phyloP scores from a whole-genome alignment of 2,113 vertebrate genomes.

The Lepisosteus osseus region DNA sequence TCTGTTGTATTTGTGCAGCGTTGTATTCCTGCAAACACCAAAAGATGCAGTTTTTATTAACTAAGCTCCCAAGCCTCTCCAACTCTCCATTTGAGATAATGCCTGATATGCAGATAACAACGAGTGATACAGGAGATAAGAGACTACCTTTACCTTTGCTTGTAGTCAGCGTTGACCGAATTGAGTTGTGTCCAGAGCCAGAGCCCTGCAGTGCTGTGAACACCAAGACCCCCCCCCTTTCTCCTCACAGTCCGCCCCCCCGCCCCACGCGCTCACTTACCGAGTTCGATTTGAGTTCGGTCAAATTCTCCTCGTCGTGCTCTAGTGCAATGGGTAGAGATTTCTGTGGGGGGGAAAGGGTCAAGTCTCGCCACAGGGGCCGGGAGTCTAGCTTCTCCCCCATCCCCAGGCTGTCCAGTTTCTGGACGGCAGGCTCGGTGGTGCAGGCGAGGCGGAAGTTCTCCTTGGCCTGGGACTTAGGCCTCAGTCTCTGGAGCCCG shows the following conservation, averaged over 20 bases:
- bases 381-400: conserved; percentile 85
- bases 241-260: neutral
- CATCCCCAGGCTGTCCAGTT: conserved; percentile 91
- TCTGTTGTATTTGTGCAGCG: no score
- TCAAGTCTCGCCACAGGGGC: conserved; percentile 91
- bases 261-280: conserved; percentile 62
- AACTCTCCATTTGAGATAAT: no score
- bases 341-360: conserved; percentile 89
- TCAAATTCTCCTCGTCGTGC: conserved; percentile 81
- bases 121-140: no score
- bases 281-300: conserved; percentile 85
- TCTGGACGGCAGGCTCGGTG: conserved; percentile 87
- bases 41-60: no score
- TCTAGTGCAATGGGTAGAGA: conserved; percentile 89
- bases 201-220: neutral
- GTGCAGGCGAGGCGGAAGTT: conserved; percentile 69
- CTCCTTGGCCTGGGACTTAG: conserved; percentile 79
- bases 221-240: neutral
- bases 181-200: no score
- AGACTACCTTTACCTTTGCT: no score
- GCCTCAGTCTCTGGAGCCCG: conserved; percentile 78
- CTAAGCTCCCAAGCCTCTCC: no score
- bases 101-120: no score
- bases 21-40: no score
- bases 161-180: no score